Evolutionary conservation across 2,797 vertebrate species (phyloP), one percentile per base, ranked within the genome.

Genomic region (Gobio occitaniae): DNA sequence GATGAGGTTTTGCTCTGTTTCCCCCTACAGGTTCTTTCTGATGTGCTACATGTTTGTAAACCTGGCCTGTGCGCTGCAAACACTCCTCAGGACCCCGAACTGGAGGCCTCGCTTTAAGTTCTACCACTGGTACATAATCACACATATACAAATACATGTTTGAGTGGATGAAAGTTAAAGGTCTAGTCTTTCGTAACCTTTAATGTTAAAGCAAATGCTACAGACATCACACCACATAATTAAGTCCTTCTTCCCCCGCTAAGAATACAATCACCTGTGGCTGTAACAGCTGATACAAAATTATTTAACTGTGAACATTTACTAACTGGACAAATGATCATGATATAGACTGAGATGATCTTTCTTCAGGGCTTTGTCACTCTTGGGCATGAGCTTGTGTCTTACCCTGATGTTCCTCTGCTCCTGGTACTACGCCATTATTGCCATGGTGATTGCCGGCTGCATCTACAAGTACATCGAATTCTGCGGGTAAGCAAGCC

Each of bases 31-130:
- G 98, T 99, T 99, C 91, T 99, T 99, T 94, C 93, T 99, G 91
- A 99, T 99, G 98, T 99, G 98, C 93, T 99, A 99, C 95, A 98
- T 99, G 98, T 99, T 99, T 6, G 98, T 99, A 85, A 99, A 99
- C 91, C 93, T 99, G 86, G 98, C 98, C 1, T 99, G 98, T 19
- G 98, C 98, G 0, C 96, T 99, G 76, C 98, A 99, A 94, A 99
- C 98, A 0, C 92, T 99, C 89, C 95, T 99, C 90, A 95, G 97
- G 91, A 99, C 98, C 0, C 98, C 98, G 44, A 99, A 99, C 93
- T 99, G 98, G 98, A 97, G 98, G 61, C 98, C 98, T 0, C 97
- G 98, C 74, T 99, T 99, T 87, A 98, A 97, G 84, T 99, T 98
- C 92, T 99, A 91, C 66, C 90, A 91, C 71, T 91, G 89, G 90